These are phyloP conservation scores for Leptoclinus maculatus DNA, from an alignment of 2,797 vertebrate genomes.

Conservation along the genomic window DNA sequence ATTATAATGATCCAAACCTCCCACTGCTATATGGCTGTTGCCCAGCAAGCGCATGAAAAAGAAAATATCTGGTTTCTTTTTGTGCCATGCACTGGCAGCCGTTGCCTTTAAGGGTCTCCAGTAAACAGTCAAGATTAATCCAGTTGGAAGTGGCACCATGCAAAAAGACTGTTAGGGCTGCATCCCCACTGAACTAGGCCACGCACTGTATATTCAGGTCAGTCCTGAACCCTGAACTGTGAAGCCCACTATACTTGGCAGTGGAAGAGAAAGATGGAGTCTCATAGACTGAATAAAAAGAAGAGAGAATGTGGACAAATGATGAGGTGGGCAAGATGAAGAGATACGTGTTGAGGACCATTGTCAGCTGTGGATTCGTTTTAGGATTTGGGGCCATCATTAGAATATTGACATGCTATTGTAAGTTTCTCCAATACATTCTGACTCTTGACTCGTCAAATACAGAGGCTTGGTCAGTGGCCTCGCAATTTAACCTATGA, in stretches of 20 bases:
- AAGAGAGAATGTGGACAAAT: neutral
- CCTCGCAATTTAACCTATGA: neutral
- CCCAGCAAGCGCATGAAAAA: constrained; percentile 73
- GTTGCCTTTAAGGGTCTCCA: constrained; percentile 62
- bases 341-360: neutral
- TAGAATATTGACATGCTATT: neutral
- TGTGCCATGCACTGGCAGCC: constrained; percentile 78
- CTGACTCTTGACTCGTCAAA: neutral
- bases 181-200: constrained; percentile 74
- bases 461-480: no score
- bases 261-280: constrained; percentile 23
- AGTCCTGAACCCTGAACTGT: constrained; percentile 44
- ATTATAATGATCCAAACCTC: constrained; percentile 84
- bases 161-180: constrained; percentile 73
- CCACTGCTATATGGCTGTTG: constrained; percentile 80
- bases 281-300: neutral
- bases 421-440: neutral
- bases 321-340: neutral
- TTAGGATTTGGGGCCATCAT: constrained; percentile 9
- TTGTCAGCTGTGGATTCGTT: neutral
- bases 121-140: constrained; percentile 73
- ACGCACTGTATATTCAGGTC: constrained; percentile 61
- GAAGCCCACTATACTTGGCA: constrained; percentile 54
- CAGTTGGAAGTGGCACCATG: constrained; percentile 77
- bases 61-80: constrained; percentile 62